Evolutionary conservation across 2,113 vertebrate genomes (phyloP), one percentile per base, ranked within the genome.

Genomic region (Indri indri): DNA sequence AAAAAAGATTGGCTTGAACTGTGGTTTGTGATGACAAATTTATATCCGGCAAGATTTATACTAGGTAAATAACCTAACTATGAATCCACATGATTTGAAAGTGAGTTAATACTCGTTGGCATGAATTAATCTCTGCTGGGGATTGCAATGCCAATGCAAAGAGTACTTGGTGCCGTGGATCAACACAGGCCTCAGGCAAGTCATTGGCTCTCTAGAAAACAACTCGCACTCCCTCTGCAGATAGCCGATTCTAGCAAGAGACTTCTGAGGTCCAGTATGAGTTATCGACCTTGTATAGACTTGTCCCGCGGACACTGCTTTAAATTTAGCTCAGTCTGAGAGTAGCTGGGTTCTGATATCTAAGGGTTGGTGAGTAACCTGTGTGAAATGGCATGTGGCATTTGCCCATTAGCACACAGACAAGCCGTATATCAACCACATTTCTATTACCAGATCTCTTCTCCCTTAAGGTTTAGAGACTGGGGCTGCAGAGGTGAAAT

Each of bases 1-100:
- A 42, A 50, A 50, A 71, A 80, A 88, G 61, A 86, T 77, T 82
- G 34, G 9, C 50, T 90, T 16, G 59, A 42, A 79, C 20, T 47
- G 45, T 96, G 52, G 27, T 70, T 77, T 94, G 70, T 73, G 77
- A 77, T 84, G 88, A 94, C 3, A 91, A 40, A 92, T 93, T 95
- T n/a, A 45, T 7, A 50, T 73, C n/a, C 65, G 50, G 71, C 34
- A 81, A 54, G 59, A 92, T 76, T 90, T 66, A 59, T n/a, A 20
- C 52, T 50, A 65, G 57, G 3, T 91, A 83, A 90, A 92, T 70
- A 77, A 63, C 34, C 61, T 52, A 47, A 27, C 17, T 82, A 37
- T 63, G 87, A 81, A 77, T 84, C 23, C 27, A 61, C 80, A 81
- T 76, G 65, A 92, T 85, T 70, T 84, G n/a, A 42, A 91, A 90